Conservation (phyloP, 2,797 vertebrate species). For the Trematomus bernacchii region DNA sequence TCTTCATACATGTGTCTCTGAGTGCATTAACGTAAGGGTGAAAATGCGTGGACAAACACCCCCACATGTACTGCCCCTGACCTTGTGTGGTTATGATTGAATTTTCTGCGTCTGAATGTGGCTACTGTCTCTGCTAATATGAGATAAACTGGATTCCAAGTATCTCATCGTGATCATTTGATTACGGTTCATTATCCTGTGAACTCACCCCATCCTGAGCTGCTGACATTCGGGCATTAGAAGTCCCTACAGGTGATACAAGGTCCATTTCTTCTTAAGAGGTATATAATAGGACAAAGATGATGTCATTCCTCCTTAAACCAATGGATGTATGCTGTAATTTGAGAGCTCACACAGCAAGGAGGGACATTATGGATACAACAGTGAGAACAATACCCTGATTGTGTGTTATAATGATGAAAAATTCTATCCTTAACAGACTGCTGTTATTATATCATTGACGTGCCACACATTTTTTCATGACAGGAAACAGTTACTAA, state of each 20-base stretch:
- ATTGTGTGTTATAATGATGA: background rate
- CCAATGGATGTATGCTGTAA: background rate
- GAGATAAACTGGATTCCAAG: conserved; percentile 40
- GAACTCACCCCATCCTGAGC: conserved; percentile 36
- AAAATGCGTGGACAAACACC: background rate
- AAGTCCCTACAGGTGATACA: conserved; percentile 27
- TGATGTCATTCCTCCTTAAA: conserved; percentile 18
- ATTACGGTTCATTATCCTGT: conserved; percentile 44
- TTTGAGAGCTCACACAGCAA: conserved; percentile 22
- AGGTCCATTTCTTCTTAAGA: background rate
- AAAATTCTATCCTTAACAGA: conserved; percentile 7
- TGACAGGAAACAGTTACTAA: background rate
- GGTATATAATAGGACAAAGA: conserved; percentile 1
- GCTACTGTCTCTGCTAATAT: conserved; percentile 46
- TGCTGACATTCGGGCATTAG: conserved; percentile 34
- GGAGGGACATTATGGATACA: conserved; percentile 7
- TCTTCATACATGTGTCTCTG: background rate
- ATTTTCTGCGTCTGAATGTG: conserved; percentile 47
- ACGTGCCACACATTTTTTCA: background rate
- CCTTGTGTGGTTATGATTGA: conserved; percentile 32
- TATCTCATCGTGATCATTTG: conserved; percentile 43
- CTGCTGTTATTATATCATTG: background rate
- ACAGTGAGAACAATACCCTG: background rate
- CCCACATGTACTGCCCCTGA: conserved; percentile 14
- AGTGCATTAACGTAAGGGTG: background rate